A percentile compares a stretch with the other conserved stretches of the same genome.
Conservation (phyloP, 2,113 vertebrate species). For the Pelodiscus sinensis region DNA sequence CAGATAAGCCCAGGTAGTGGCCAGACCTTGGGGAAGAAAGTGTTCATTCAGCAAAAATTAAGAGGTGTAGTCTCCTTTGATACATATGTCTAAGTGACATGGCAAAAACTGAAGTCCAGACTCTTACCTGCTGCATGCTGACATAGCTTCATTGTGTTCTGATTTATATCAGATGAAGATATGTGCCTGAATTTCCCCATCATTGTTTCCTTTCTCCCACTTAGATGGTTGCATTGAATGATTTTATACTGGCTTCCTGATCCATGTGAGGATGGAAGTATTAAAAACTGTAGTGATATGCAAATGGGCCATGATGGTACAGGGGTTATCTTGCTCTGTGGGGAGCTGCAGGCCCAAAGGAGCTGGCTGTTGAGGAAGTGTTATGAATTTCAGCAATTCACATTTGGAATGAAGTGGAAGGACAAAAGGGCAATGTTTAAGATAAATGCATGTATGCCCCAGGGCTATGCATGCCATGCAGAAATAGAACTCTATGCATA, state of each 20-base stretch:
- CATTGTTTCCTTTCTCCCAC: neutral
- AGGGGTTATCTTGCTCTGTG: neutral
- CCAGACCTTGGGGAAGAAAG: neutral
- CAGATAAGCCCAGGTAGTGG: neutral
- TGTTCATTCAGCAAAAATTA: neutral
- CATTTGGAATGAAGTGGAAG: neutral
- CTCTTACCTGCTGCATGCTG: neutral
- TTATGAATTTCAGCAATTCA: neutral
- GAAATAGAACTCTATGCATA: neutral
- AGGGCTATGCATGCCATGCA: rapidly evolving
- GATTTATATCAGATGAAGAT: rapidly evolving
- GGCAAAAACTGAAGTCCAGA: neutral
- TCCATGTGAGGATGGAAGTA: neutral
- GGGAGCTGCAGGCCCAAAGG: neutral
- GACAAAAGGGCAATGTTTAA: neutral
- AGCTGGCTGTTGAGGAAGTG: neutral
- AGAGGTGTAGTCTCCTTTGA: neutral
- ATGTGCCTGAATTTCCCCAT: neutral
- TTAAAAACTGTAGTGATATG: neutral
- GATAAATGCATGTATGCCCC: neutral
- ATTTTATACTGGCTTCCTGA: rapidly evolving
- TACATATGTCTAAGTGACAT: neutral
- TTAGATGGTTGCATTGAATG: neutral
- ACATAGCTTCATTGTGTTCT: neutral
- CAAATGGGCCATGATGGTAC: neutral